Base-by-base conservation (phyloP, 2,797 vertebrate genomes). In the Calcarius lapponicus region DNA sequence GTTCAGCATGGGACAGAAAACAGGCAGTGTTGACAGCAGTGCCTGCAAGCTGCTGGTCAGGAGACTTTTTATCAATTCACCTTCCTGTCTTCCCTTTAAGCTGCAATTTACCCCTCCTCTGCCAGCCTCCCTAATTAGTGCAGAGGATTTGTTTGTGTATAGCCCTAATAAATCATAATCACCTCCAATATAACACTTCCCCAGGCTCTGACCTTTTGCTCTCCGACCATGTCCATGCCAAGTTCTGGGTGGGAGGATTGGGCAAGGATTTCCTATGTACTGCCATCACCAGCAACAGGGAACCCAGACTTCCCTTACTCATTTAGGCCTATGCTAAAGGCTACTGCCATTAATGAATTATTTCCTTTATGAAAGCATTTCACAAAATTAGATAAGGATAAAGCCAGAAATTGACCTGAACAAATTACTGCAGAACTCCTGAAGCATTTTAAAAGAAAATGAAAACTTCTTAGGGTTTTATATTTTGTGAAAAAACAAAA, bases 101-200 rank as follows among this genome's bases (percentile, higher is more conserved):
- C 42, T 92, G 78, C 60, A 82, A n/a, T 73, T 73, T 86, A 70
- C 56, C 71, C 80, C 56, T 86, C 71, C 53, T 84, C 82, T 80
- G 66, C 78, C 74, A 70, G 71, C 64, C 80, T 88, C 57, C 15
- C 53, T 95, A 94, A 96, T 95, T 88, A 95, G 71, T 86, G 88
- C 45, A 54, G 74, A 57, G 61, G 80, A 65, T 93, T 92, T 94
- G 80, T 86, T 94, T 92, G 74, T 64, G 17, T 76, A 86, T 81
- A 88, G 13, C 83, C 73, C 74, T 97, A 95, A 95, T 96, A 96
- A 95, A 93, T 81, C 0, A 9, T 75, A 92, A 93, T 96, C 86
- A 91, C 83, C 67, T 96, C 67, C 73, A 80, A 70, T 90, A 73
- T 22, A 86, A 42, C 0, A 0, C 53, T 88, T 92, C 86, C 80